phyloP scores from a whole-genome alignment of 2,888 invertebrate species.

The Byasa hedistus region DNA sequence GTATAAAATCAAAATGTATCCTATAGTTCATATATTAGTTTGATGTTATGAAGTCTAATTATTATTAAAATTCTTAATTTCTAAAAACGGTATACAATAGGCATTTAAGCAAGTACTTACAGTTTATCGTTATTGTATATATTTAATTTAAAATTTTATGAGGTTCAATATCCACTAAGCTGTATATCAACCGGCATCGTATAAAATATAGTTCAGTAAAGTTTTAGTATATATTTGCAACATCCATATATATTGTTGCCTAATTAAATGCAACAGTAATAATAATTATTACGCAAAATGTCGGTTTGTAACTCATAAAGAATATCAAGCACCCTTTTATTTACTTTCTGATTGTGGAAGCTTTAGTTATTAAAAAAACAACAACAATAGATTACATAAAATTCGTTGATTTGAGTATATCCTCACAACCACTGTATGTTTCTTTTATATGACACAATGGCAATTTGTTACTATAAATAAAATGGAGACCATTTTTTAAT shows the following conservation, averaged over 20 bases:
- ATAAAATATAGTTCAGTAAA: conserved; percentile 49
- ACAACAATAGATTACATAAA: conserved; percentile 13
- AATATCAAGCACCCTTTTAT: not conserved
- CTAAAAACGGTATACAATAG: conserved; percentile 15
- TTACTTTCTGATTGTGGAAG: not conserved
- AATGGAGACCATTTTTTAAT: no score
- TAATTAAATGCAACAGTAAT: conserved; percentile 51
- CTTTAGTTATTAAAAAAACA: not conserved
- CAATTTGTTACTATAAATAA: conserved; percentile 22
- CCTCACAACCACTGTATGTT: conserved; percentile 39
- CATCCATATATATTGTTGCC: conserved; percentile 63
- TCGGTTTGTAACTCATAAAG: not conserved
- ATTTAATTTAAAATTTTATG: conserved; percentile 34
- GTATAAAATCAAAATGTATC: not conserved
- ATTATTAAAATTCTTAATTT: not conserved
- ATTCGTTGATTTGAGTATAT: conserved; percentile 32
- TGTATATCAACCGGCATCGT: conserved; percentile 53
- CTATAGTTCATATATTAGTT: not conserved
- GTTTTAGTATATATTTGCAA: conserved; percentile 50
- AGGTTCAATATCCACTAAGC: conserved; percentile 47
- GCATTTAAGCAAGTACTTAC: conserved; percentile 21
- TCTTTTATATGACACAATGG: conserved; percentile 11
- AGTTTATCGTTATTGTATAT: conserved; percentile 38
- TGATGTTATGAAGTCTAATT: not conserved
- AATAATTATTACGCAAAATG: conserved; percentile 44